These are phyloP conservation scores for Syrmaticus mikado DNA, from an alignment of 2,113 vertebrate genomes.

Conservation along the genomic window DNA sequence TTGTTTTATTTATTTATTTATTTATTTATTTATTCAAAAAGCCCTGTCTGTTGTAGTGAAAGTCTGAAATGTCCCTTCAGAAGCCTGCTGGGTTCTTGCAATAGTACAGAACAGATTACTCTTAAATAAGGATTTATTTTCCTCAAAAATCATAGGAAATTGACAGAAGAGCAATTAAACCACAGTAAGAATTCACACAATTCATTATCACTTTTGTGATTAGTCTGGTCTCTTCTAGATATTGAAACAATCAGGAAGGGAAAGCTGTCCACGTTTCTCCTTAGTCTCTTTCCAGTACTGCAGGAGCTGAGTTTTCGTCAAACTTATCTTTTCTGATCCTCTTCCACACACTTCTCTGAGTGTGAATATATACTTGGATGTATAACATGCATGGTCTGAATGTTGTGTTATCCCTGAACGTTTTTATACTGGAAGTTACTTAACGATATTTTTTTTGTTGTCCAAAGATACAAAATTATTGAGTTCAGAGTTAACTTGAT, in stretches of 20 bases:
- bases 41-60: not conserved
- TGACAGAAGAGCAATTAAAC: not conserved
- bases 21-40: not conserved
- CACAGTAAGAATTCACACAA: not conserved
- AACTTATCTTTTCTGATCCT: not conserved
- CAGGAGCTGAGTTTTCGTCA: not conserved
- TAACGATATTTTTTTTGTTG: not conserved
- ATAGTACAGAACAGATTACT: not conserved
- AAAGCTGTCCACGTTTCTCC: not conserved
- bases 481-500: not conserved
- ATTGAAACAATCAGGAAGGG: not conserved
- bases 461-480: not conserved
- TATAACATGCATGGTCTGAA: not conserved
- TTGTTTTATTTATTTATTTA: not conserved
- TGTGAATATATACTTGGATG: not conserved
- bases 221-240: not conserved
- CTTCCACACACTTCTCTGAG: not conserved
- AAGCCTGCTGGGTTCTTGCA: not conserved
- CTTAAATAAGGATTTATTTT: not conserved
- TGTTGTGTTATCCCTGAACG: not conserved
- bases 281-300: not conserved
- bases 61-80: not conserved
- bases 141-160: not conserved
- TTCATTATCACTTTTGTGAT: not conserved
- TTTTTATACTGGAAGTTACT: not conserved